A percentile compares a stretch with the other conserved stretches of the same genome.
These are phyloP conservation scores for Hemiprocne comata DNA, from an alignment of 2,113 vertebrate species.

Conservation along the genomic window DNA sequence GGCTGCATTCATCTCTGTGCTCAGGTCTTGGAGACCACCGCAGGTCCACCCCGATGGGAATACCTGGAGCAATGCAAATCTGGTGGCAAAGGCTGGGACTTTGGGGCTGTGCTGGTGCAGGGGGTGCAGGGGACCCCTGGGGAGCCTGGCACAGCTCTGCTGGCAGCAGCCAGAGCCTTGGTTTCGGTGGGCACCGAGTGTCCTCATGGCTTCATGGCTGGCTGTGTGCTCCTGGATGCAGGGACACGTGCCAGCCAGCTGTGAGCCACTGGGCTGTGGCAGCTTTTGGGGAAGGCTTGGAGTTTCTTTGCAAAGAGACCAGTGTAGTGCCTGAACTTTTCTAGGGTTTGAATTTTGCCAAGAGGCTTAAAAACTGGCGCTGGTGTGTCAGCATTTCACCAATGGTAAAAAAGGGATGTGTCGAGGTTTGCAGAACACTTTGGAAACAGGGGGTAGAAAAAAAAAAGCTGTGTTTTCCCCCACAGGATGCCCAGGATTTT, in stretches of 20 bases:
- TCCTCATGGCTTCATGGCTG: accelerated
- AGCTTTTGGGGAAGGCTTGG: neutral
- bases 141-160: neutral
- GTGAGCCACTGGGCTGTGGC: accelerated
- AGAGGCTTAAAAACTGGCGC: neutral
- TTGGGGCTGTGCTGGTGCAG: neutral
- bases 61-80: accelerated
- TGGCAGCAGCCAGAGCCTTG: neutral
- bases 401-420: neutral
- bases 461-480: neutral
- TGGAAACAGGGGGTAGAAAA: neutral
- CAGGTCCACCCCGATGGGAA: accelerated
- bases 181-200: accelerated
- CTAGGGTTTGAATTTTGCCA: neutral
- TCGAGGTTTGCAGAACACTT: neutral
- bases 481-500: neutral
- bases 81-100: neutral
- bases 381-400: neutral
- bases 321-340: neutral
- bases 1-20: accelerated
- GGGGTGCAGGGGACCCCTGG: neutral
- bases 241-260: neutral
- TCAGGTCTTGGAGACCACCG: accelerated
- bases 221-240: accelerated
- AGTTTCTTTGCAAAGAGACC: neutral